phyloP scores from a whole-genome alignment of 2,113 vertebrate genomes.

The Tiliqua scincoides region DNA sequence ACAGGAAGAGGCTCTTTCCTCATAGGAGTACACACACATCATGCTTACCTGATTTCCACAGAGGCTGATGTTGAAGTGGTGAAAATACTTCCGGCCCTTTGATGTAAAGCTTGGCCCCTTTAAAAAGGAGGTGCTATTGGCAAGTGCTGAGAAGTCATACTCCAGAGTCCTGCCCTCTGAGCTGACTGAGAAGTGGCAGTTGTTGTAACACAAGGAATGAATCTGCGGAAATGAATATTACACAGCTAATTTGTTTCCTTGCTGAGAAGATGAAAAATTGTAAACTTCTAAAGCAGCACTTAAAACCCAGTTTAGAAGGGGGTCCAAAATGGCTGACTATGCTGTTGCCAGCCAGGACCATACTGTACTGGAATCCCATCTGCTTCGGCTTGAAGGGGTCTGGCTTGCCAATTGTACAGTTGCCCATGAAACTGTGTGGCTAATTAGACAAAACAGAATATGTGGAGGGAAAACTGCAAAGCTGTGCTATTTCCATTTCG shows the following conservation, averaged over 20 bases:
- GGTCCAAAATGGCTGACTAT: not conserved
- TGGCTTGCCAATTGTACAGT: not conserved
- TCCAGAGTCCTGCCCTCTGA: slow-evolving; percentile 53
- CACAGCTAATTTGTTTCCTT: not conserved
- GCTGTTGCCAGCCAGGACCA: not conserved
- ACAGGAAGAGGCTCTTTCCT: not conserved
- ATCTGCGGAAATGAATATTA: slow-evolving; percentile 70
- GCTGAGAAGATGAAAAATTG: not conserved
- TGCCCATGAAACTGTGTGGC: not conserved
- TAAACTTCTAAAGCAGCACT: not conserved
- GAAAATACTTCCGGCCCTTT: slow-evolving; percentile 89
- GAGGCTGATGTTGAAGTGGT: slow-evolving; percentile 85
- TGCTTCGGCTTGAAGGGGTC: not conserved
- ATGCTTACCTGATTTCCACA: slow-evolving; percentile 88
- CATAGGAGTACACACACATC: not conserved
- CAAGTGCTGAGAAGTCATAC: slow-evolving; percentile 85
- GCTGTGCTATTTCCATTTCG: not conserved
- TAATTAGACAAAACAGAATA: slow-evolving; percentile 9
- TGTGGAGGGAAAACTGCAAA: not conserved
- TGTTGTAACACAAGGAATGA: slow-evolving; percentile 85
- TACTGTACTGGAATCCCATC: not conserved
- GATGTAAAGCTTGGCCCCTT: slow-evolving; percentile 87
- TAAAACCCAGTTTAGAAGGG: not conserved
- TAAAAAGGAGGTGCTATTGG: slow-evolving; percentile 70
- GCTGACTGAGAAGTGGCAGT: slow-evolving; percentile 79